Percentiles rank a stretch among this genome's conserved stretches.
phyloP scores from a whole-genome alignment of 2,888 invertebrate genomes.

The Philonicus albiceps region DNA sequence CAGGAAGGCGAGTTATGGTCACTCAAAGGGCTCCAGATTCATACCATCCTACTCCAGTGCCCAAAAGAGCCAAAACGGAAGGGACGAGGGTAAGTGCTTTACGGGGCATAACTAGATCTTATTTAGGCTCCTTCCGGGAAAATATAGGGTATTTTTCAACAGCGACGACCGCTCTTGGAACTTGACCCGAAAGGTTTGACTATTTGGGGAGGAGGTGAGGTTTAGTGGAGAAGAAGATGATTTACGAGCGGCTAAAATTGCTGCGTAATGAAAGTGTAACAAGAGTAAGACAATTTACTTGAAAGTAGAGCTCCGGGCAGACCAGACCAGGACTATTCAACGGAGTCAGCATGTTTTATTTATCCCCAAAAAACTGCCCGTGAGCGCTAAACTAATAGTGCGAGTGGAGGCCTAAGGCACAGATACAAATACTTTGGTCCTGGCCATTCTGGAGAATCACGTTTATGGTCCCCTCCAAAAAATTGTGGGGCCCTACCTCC shows the following conservation, averaged over 20 bases:
- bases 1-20: constrained; percentile 21
- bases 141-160: background rate
- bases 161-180: background rate
- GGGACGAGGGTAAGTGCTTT: background rate
- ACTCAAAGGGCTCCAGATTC: background rate
- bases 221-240: background rate
- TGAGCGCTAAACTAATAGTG: background rate
- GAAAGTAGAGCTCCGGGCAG: background rate
- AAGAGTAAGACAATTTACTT: background rate
- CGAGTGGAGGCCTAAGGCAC: background rate
- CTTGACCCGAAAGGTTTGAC: background rate
- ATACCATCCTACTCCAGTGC: background rate
- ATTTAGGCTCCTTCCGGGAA: background rate
- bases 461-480: background rate
- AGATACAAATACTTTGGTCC: background rate
- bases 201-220: background rate
- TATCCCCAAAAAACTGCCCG: background rate
- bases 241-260: constrained; percentile 8
- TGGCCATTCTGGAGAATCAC: background rate
- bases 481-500: background rate
- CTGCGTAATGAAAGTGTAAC: constrained; percentile 7
- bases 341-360: constrained; percentile 11
- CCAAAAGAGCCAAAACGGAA: background rate
- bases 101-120: constrained; percentile 15
- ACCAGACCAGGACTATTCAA: background rate